Evolutionary conservation across 2,888 invertebrate genomes (phyloP).

Genomic region (Chymomyza amoena): DNA sequence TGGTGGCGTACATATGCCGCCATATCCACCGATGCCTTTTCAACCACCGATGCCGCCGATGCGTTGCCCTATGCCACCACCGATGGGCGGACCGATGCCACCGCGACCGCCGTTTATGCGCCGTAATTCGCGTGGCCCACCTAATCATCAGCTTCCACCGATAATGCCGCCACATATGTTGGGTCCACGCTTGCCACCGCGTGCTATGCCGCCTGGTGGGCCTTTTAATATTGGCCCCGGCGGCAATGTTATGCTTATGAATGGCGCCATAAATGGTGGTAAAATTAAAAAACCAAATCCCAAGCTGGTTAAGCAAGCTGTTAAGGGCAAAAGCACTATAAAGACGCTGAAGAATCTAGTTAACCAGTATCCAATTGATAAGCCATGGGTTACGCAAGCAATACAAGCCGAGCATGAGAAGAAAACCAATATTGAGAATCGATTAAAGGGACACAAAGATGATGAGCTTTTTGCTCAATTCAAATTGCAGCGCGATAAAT

Average conservation of each 20-base stretch:
- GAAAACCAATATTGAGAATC: constrained; percentile 80
- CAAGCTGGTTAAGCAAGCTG: constrained; percentile 63
- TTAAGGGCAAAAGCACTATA: constrained; percentile 72
- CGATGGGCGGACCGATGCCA: constrained; percentile 57
- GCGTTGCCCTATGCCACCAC: constrained; percentile 56
- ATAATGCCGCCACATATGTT: constrained; percentile 59
- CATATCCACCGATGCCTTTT: constrained; percentile 59
- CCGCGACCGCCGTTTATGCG: constrained; percentile 67
- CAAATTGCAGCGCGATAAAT: constrained; percentile 82
- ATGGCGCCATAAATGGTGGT: constrained; percentile 50
- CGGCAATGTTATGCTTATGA: constrained; percentile 37
- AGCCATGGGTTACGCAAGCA: constrained; percentile 82
- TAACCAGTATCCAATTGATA: constrained; percentile 79
- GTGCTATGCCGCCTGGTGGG: constrained; percentile 57
- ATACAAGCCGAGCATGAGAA: constrained; percentile 81
- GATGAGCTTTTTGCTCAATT: constrained; percentile 81
- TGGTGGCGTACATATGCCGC: constrained; percentile 55
- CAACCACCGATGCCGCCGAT: constrained; percentile 68
- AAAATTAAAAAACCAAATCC: constrained; percentile 72
- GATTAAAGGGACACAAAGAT: constrained; percentile 79
- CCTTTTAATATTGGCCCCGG: constrained; percentile 37
- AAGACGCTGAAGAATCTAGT: constrained; percentile 77
- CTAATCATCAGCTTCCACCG: constrained; percentile 51
- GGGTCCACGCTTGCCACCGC: constrained; percentile 56
- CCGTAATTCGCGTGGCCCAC: constrained; percentile 62